phyloP scores from a whole-genome alignment of 2,797 vertebrate genomes.

The Scleropages formosus region DNA sequence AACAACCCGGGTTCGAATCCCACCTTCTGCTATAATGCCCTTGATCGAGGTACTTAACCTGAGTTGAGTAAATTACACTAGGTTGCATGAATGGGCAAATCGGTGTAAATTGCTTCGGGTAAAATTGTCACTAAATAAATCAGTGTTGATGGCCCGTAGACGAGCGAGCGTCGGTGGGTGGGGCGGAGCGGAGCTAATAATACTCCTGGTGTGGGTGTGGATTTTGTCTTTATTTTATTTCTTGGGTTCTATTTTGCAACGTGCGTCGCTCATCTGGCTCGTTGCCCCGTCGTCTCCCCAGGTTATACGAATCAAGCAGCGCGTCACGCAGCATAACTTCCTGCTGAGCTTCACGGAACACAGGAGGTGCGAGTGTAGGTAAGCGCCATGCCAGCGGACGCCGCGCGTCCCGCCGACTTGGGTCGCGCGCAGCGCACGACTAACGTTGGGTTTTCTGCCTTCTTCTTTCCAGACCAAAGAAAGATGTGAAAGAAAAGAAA shows the following conservation, averaged over 20 bases:
- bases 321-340: slow-evolving; percentile 69
- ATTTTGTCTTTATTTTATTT: too few relatives aligned
- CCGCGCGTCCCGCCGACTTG: background rate
- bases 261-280: background rate
- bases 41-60: too few relatives aligned
- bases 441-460: slow-evolving; percentile 11
- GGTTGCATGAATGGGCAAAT: too few relatives aligned
- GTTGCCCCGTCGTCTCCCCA: slow-evolving; percentile 53
- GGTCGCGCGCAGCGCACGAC: background rate
- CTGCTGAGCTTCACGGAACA: slow-evolving; percentile 88
- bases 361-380: slow-evolving; percentile 89
- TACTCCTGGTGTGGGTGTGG: too few relatives aligned
- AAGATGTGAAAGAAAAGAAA: slow-evolving; percentile 80
- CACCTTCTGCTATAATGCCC: too few relatives aligned
- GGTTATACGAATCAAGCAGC: slow-evolving; percentile 79
- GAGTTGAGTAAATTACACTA: too few relatives aligned
- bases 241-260: background rate
- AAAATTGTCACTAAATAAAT: too few relatives aligned
- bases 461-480: slow-evolving; percentile 77
- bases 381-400: slow-evolving; percentile 46
- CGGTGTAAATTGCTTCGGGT: too few relatives aligned
- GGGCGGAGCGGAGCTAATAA: background rate
- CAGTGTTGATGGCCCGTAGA: too few relatives aligned
- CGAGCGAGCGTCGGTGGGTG: slow-evolving; percentile 3
- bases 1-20: too few relatives aligned